Evolutionary conservation across 2,797 vertebrate species (phyloP), one percentile per base, ranked within the genome.

Genomic region (Phataginus tricuspis): DNA sequence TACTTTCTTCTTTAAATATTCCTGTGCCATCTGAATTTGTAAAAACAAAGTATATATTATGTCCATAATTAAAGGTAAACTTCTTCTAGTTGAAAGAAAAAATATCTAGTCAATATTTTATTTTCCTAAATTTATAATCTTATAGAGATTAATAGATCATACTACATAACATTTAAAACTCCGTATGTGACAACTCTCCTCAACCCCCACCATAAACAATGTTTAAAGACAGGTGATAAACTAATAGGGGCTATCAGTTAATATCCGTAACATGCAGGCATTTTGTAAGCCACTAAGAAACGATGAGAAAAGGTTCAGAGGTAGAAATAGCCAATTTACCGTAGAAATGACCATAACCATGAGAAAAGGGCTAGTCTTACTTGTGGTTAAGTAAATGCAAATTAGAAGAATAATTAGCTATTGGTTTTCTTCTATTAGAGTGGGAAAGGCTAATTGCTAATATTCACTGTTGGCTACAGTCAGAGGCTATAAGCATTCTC

Each of bases 261-360:
- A 11, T 61, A 88, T 61, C 39, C 55, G 15, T 51, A 51, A 39
- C 61, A 91, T 29, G 51, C 2, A 31, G 59, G 27, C 91, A 45
- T 63, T 91, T 85, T 66, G 51, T 66, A 91, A 95, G 55, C 75
- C 55, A 84, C 31, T 39, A 71, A 88, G 79, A 96, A 86, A 95
- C 86, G 25, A 53, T 77, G 25, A 86, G 16, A 66, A 80, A 96
- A 83, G 1, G 1, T 75, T 29, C 37, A 34, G 57, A 85, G 11
- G 79, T 80, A 55, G 72, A 64, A 84, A 80, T 27, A 64, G 57
- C 7, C 27, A 42, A 63, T 69, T 85, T 86, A 39, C 59, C 59
- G 7, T 74, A 75, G 37, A 55, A 90, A 64, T 78, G 64, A 8
- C 13, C 15, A 78, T 78, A 77, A 34, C 80, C 18, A 49, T 77